Evolutionary conservation across 2,113 vertebrate species (phyloP).

Genomic region (Monarcha castaneiventris): DNA sequence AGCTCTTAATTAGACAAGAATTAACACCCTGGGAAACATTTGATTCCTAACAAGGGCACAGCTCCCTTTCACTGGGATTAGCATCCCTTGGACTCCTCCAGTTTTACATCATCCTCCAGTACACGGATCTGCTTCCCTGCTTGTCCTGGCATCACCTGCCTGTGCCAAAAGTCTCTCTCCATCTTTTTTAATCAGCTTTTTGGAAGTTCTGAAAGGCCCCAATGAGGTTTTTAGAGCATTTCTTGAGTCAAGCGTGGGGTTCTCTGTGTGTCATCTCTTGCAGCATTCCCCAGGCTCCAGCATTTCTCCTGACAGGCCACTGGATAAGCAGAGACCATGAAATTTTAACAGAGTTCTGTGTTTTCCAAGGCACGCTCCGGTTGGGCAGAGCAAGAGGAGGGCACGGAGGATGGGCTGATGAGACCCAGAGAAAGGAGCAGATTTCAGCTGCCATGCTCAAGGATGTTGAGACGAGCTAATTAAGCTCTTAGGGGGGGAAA

Average conservation of each 20-base stretch:
- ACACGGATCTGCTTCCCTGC: background rate
- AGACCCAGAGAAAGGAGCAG: slow-evolving; percentile 54
- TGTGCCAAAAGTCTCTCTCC: background rate
- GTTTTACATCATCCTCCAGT: background rate
- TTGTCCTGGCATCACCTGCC: background rate
- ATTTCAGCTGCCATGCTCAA: slow-evolving; percentile 38
- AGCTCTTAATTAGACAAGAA: slow-evolving; percentile 44
- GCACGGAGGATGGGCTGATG: background rate
- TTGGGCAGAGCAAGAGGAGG: background rate
- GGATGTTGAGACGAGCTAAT: slow-evolving; percentile 32
- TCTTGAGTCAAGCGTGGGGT: rapidly evolving
- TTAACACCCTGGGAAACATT: background rate
- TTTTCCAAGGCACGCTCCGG: background rate
- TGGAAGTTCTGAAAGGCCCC: background rate
- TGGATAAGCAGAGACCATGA: background rate
- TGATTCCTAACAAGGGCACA: background rate
- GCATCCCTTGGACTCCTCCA: background rate
- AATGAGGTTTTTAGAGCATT: background rate
- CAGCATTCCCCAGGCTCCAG: background rate
- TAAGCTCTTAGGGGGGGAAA: background rate
- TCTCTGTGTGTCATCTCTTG: background rate
- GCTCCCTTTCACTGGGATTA: background rate
- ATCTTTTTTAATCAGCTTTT: background rate
- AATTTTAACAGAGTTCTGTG: background rate
- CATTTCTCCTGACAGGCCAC: background rate